Base-by-base conservation (phyloP, 2,888 invertebrate genomes). In the Clistopyga incitator region DNA sequence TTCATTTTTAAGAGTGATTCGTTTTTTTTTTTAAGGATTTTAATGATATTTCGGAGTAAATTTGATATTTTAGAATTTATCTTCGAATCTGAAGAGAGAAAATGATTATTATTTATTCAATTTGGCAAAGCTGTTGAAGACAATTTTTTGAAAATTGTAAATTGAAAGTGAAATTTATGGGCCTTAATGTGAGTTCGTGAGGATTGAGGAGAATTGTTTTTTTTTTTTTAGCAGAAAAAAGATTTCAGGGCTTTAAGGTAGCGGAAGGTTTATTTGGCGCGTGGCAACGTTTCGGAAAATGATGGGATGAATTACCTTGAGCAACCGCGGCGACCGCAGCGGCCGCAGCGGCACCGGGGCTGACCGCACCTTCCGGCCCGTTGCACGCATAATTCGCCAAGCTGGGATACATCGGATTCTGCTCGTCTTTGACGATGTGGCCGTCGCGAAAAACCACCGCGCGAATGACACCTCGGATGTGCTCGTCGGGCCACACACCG, bases 401-500 rank as follows among this genome's bases (percentile, higher is more conserved):
- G 80, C 90, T 90, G 67, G 93, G 92, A 85, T 92, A 93, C 90
- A 93, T 92, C 84, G 92, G 88, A 82, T 91, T 89, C 76, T 92
- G 91, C 85, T 93, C 93, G 85, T 93, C 93, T 88, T 92, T 92
- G 85, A 91, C 91, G 75, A 92, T 91, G 92, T 95, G 95, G 15
- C 97, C 96, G 94, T 98, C 98, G 90, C 98, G 95, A 95, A 98
- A 98, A 82, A 98, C 98, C 75, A 98, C 98, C 81, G 98, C 97
- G 90, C 98, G 95, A 91, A 98, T 98, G 77, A 98, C 98, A 85
- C 97, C 97, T 92, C 97, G 96, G 93, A 98, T 98, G 94, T 98
- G 98, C 92, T 98, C 98, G 93, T 98, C 98, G 11, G 98, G 98
- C 98, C 98, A 98, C 84, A 98, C 97, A 85, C 98, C 98, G 87